These are phyloP conservation scores for Brachylomia viminalis DNA, from an alignment of 2,888 invertebrate genomes.

Conservation along the genomic window DNA sequence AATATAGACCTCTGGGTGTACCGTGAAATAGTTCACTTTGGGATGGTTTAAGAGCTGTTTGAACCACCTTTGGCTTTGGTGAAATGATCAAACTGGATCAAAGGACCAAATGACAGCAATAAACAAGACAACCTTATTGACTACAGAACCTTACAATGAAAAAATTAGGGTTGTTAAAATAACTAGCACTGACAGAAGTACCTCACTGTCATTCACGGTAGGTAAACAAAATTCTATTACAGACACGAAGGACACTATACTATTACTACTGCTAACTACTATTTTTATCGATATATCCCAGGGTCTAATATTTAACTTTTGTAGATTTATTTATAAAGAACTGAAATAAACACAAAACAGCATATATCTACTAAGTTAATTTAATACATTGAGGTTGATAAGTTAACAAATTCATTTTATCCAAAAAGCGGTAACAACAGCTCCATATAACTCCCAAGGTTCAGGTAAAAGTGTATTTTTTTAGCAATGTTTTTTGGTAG, in stretches of 20 bases:
- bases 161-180: background rate
- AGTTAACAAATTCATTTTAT: background rate
- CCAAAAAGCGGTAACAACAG: constrained; percentile 64
- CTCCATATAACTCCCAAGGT: constrained; percentile 73
- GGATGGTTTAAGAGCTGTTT: constrained; percentile 71
- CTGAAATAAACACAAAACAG: background rate
- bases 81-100: background rate
- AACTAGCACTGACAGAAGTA: background rate
- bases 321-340: background rate
- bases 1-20: constrained; percentile 82
- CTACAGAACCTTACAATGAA: background rate
- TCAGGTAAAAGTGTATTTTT: constrained; percentile 85
- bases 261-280: too few species aligned
- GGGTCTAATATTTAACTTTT: background rate
- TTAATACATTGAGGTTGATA: background rate
- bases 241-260: background rate
- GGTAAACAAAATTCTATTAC: background rate
- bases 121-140: background rate
- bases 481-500: constrained; percentile 86
- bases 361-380: background rate
- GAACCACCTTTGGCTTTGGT: constrained; percentile 2
- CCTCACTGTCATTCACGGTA: background rate
- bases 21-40: constrained; percentile 85
- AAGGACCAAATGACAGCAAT: background rate
- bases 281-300: background rate